These are phyloP conservation scores for Allophyes oxyacanthae DNA, from an alignment of 2,888 invertebrate species.

Conservation along the genomic window DNA sequence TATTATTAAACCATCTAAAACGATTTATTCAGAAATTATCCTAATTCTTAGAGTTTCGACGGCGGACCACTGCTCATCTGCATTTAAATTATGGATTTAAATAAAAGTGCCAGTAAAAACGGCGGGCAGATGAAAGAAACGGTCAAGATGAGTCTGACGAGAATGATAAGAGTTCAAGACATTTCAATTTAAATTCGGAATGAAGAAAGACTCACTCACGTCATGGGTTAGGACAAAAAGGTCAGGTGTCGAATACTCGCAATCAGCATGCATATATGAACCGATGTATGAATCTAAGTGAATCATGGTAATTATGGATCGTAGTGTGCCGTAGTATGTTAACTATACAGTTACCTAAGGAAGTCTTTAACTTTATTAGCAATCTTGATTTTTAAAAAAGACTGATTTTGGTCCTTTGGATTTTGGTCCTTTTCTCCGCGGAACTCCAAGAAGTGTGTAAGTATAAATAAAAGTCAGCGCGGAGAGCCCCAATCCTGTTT, in stretches of 20 bases:
- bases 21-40: slow-evolving; percentile 62
- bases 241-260: too few relatives aligned
- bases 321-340: too few relatives aligned
- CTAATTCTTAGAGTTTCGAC: slow-evolving; percentile 56
- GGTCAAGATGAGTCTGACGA: slow-evolving; percentile 7
- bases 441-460: slow-evolving; percentile 37
- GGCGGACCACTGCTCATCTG: slow-evolving; percentile 69
- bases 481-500: slow-evolving; percentile 57
- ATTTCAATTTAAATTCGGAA: slow-evolving; percentile 5
- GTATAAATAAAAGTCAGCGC: slow-evolving; percentile 42
- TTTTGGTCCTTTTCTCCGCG: neutral
- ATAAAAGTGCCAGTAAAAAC: slow-evolving; percentile 73
- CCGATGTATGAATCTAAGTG: too few relatives aligned
- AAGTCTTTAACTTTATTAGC: too few relatives aligned
- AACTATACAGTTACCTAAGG: too few relatives aligned
- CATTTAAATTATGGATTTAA: slow-evolving; percentile 84
- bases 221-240: too few relatives aligned
- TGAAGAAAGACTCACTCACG: too few relatives aligned
- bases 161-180: slow-evolving; percentile 11
- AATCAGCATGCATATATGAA: too few relatives aligned
- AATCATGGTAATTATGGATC: too few relatives aligned
- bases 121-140: slow-evolving; percentile 52
- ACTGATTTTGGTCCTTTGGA: neutral
- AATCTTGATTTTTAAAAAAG: too few relatives aligned
- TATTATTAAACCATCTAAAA: slow-evolving; percentile 33